Base-by-base conservation (phyloP, 1,140 invertebrate species). In the Drosophila leontia region DNA sequence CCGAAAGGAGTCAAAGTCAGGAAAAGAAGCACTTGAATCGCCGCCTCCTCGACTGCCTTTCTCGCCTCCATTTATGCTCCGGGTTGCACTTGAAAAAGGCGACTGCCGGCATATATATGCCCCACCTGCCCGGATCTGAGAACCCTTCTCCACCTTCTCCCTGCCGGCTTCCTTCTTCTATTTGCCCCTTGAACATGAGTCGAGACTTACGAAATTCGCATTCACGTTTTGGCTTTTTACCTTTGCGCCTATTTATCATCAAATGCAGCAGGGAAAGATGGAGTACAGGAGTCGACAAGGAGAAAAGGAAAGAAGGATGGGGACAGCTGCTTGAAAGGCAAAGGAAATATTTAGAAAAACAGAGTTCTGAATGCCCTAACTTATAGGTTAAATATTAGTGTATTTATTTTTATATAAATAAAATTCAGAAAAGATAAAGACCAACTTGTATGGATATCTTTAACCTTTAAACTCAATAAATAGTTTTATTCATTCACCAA, bases 151-250 rank as follows among this genome's bases (percentile, higher is more conserved):
- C 23, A 23, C 23, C 19, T 29, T 17, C 64, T 32, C 26, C 23
- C 63, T 17, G 48, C 34, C 51, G 67, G 62, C 67, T 70, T 70
- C 67, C 62, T 67, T 67, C 67, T 67, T 67, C 67, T 72, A 71
- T 72, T 71, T 72, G 48, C 69, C 67, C 41, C 69, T 72, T 72
- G 67, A 71, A 71, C 69, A 72, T 72, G 69, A 72, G 69, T 82
- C 55, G 57, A 72, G 75, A 61, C 70, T 65, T 88, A 77, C 72
- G 69, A 87, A 88, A 85, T 88, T 88, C 82, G 78, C 75, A 90
- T 91, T 84, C 85, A 88, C 85, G 78, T 85, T 88, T 91, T 88
- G 81, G 86, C 82, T 85, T 90, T 88, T 91, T 90, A 91, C 86
- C 82, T 90, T 90, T 88, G 78, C 86, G 85, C 86, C 78, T 88